Evolutionary conservation across 2,888 invertebrate genomes (phyloP), one percentile per base, ranked within the genome.

Genomic region (Papilio demoleus): DNA sequence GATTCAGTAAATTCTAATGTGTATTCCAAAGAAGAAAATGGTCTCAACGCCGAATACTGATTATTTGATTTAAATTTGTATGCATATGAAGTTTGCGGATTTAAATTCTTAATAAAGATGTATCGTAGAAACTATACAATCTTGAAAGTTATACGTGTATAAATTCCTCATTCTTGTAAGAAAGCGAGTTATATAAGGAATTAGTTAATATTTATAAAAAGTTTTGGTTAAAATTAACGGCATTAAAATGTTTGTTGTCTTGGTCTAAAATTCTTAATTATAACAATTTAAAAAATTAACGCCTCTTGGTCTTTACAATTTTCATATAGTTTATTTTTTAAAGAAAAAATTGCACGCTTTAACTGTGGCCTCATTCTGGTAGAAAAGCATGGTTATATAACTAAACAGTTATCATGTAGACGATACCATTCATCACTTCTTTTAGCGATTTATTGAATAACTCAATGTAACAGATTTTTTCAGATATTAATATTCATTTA

Each of bases 131-230:
- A 56, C 8, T 56, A 56, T 56, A 56, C 31, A 47, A 31, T 31
- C n/a, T 56, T 66, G 50, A 65, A 47, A 50, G 62, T 50, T 47
- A 53, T 63, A 34, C 66, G 63, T 50, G 60, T 56, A 68, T 45
- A 34, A 69, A 62, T 66, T 58, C 14, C 36, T 45, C 4, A 45
- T 36, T 24, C 36, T 36, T 22, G n/a, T 47, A 34, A 36, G 36
- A 24, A 59, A 66, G 24, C 12, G 2, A 42, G 24, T 2, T 8
- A 17, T 47, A 24, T 22, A 47, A 47, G 5, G 19, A 47, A 19
- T 12, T 0, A 19, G 9, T 17, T 1, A 22, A 12, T 47, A 47
- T 22, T 47, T 47, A 17, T 45, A 19, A 19, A 19, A 17, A 17
- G 19, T 19, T n/a, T 40, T 17, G n/a, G 12, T n/a, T n/a, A n/a